Percentiles rank a stretch among this genome's conserved stretches.
Evolutionary conservation across 2,797 vertebrate genomes (phyloP).

Genomic region (Chiloscyllium punctatum): DNA sequence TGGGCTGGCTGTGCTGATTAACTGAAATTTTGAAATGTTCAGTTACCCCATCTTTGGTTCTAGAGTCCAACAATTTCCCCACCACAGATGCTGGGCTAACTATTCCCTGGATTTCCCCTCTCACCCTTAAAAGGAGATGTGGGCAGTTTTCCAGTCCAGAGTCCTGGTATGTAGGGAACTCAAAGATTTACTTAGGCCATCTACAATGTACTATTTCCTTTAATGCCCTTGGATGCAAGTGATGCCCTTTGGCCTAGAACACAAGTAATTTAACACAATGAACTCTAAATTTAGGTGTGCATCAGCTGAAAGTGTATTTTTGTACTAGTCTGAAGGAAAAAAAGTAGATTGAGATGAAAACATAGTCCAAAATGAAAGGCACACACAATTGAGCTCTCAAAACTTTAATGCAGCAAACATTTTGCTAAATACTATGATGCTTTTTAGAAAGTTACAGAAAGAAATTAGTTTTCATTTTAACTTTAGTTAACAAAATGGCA

Average conservation of each 20-base stretch:
- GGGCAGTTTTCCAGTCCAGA: too few relatives aligned
- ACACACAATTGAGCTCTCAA: constrained; percentile 27
- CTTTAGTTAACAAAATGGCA: constrained; percentile 28
- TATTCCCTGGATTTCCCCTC: too few relatives aligned
- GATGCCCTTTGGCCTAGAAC: not conserved
- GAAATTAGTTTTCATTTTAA: constrained; percentile 27
- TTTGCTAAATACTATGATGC: constrained; percentile 33
- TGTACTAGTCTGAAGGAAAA: not conserved
- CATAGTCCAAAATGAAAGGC: constrained; percentile 15
- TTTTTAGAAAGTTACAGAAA: constrained; percentile 31
- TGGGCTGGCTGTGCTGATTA: too few relatives aligned
- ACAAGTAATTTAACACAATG: not conserved
- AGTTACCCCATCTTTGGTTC: too few relatives aligned
- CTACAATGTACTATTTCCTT: too few relatives aligned
- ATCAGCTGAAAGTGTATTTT: not conserved
- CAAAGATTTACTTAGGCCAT: too few relatives aligned
- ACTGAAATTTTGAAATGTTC: too few relatives aligned
- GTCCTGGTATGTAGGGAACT: too few relatives aligned
- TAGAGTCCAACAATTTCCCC: too few relatives aligned
- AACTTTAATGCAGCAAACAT: constrained; percentile 35
- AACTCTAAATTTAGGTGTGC: not conserved
- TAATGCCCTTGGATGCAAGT: not conserved
- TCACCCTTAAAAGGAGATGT: too few relatives aligned
- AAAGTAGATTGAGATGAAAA: not conserved
- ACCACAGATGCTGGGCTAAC: too few relatives aligned